Percentiles rank a stretch among this genome's conserved stretches.
These are phyloP conservation scores for Hippopotamyrus pictus DNA, from an alignment of 2,797 vertebrate species.

Conservation along the genomic window DNA sequence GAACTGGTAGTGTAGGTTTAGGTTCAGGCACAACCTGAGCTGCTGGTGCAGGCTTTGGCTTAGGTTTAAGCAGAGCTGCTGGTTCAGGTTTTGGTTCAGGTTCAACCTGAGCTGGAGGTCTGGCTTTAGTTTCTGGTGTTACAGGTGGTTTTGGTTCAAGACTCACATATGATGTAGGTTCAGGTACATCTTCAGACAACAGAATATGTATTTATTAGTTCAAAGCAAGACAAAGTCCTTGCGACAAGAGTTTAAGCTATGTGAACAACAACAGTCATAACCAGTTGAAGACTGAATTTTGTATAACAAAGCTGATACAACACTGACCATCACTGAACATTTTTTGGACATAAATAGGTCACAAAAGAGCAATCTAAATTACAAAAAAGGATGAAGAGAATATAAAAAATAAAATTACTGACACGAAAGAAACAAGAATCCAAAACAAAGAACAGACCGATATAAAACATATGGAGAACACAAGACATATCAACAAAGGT, in stretches of 20 bases:
- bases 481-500: not conserved
- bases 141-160: slow-evolving; percentile 50
- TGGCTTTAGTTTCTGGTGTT: slow-evolving; percentile 54
- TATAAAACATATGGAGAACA: not conserved
- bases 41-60: slow-evolving; percentile 35
- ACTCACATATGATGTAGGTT: slow-evolving; percentile 39
- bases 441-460: slow-evolving; percentile 18
- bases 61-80: slow-evolving; percentile 28
- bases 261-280: slow-evolving; percentile 9
- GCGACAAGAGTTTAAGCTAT: not conserved
- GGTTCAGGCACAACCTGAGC: slow-evolving; percentile 33
- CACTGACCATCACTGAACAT: not conserved
- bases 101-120: slow-evolving; percentile 39
- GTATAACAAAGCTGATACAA: slow-evolving; percentile 3
- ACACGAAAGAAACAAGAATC: not conserved
- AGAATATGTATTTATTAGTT: slow-evolving; percentile 47
- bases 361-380: not conserved
- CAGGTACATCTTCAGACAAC: slow-evolving; percentile 60
- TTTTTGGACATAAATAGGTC: not conserved
- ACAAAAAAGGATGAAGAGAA: not conserved
- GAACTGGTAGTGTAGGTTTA: slow-evolving; percentile 31
- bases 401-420: not conserved
- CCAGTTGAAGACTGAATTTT: not conserved
- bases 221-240: not conserved
- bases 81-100: slow-evolving; percentile 32